Evolutionary conservation across 2,888 invertebrate species (phyloP).

Genomic region (Ditylenchus weischeri): DNA sequence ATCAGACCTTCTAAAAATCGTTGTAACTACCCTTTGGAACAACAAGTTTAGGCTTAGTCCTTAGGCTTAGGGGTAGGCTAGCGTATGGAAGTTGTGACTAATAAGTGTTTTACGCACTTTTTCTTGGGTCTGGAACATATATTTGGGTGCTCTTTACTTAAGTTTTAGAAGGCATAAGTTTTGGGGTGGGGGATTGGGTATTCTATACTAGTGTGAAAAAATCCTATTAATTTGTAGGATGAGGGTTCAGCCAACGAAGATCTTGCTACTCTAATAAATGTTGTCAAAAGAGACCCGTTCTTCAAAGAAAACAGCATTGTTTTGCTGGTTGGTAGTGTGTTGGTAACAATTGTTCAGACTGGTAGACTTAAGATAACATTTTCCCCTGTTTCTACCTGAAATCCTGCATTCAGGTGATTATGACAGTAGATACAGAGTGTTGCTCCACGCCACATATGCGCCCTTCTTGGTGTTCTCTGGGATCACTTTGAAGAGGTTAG

Average conservation of each 20-base stretch:
- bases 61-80: too few species aligned
- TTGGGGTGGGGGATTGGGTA: too few species aligned
- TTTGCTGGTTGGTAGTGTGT: conserved; percentile 60
- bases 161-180: too few species aligned
- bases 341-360: conserved; percentile 35
- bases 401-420: conserved; percentile 65
- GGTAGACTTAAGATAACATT: conserved; percentile 18
- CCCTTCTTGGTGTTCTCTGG: conserved; percentile 64
- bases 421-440: conserved; percentile 67
- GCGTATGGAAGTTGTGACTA: too few species aligned
- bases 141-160: too few species aligned
- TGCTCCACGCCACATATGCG: conserved; percentile 66
- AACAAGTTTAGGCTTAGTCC: too few species aligned
- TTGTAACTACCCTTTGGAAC: too few species aligned
- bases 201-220: too few species aligned
- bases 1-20: too few species aligned
- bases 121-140: too few species aligned
- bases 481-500: conserved; percentile 65
- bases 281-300: conserved; percentile 62
- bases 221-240: too few species aligned
- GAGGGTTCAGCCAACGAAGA: conserved; percentile 43
- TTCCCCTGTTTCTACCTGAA: neutral
- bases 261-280: conserved; percentile 62
- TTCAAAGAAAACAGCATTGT: conserved; percentile 62
- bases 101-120: too few species aligned